phyloP scores from a whole-genome alignment of 2,797 vertebrate genomes.

The Danio albolineatus region DNA sequence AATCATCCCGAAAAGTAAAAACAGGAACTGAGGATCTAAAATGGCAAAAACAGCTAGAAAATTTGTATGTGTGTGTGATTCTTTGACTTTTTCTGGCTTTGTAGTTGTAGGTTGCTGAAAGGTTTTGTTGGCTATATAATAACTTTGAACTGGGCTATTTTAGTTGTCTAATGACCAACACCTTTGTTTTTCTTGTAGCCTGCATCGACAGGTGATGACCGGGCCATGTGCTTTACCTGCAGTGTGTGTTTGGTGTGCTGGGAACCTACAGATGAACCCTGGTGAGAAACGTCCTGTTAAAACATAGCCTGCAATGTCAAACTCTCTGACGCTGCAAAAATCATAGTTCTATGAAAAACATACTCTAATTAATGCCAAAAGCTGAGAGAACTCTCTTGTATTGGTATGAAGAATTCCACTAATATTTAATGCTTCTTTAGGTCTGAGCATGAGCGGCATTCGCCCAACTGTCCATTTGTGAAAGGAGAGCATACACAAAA shows the following conservation, averaged over 20 bases:
- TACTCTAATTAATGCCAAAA: not conserved
- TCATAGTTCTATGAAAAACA: not conserved
- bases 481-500: slow-evolving; percentile 99
- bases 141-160: not conserved
- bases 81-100: not conserved
- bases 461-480: slow-evolving; percentile 98
- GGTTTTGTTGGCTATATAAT: not conserved
- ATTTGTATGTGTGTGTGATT: too few species aligned
- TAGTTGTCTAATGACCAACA: not conserved
- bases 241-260: slow-evolving; percentile 98
- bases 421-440: slow-evolving; percentile 69
- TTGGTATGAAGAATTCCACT: not conserved
- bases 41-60: too few species aligned
- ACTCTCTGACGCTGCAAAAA: not conserved
- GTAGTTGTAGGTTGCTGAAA: not conserved
- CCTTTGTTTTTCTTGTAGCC: slow-evolving; percentile 76
- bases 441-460: slow-evolving; percentile 99
- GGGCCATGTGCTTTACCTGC: slow-evolving; percentile 99
- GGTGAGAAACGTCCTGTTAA: slow-evolving; percentile 74
- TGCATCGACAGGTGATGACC: slow-evolving; percentile 95
- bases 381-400: not conserved
- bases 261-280: slow-evolving; percentile 99
- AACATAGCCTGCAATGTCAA: not conserved
- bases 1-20: not conserved
- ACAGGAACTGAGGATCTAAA: not conserved